Base-by-base conservation (phyloP, 2,888 invertebrate genomes). In the Stenchaetothrips biformis region DNA sequence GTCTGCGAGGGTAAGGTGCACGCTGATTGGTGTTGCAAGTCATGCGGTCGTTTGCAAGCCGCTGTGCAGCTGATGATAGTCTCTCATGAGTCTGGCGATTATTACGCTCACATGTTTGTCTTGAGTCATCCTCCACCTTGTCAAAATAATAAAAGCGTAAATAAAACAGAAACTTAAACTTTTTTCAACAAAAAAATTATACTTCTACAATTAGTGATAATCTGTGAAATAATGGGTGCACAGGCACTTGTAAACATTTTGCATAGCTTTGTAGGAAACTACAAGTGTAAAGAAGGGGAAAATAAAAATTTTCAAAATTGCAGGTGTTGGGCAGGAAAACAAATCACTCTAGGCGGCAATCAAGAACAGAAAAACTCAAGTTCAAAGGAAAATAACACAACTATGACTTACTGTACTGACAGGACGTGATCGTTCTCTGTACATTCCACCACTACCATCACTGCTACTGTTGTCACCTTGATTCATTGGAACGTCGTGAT, bases 1-100 rank as follows among this genome's bases (percentile, higher is more conserved):
- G 81, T 77, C 81, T 80, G 77, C 81, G 81, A 47, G 81, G 81
- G 62, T 79, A 81, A 13, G 59, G 79, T 18, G 80, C 79, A 21
- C 78, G 62, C 74, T 74, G 67, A 21, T 74, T 74, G 25, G 67
- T 25, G 25, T 74, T 74, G 67, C 67, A 74, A 25, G 21, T 74
- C 11, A 74, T 25, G 25, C 67, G 67, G 67, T 74, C 67, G 67
- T 74, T 25, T 74, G 67, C 67, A 74, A 74, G 67, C 67, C 67
- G 67, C 67, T 74, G 67, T 21, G 67, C 67, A 74, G 67, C 67
- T 7, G 67, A 74, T 74, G 67, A 74, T 25, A 74, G 67, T 74
- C 67, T 74, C 67, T 74, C 67, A 25, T 74, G 67, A 25, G 67
- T 74, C 25, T 74, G 21, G 67, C 67, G 67, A 74, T 74, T 74